phyloP scores from a whole-genome alignment of 2,888 invertebrate species.

The Cephus runcator region DNA sequence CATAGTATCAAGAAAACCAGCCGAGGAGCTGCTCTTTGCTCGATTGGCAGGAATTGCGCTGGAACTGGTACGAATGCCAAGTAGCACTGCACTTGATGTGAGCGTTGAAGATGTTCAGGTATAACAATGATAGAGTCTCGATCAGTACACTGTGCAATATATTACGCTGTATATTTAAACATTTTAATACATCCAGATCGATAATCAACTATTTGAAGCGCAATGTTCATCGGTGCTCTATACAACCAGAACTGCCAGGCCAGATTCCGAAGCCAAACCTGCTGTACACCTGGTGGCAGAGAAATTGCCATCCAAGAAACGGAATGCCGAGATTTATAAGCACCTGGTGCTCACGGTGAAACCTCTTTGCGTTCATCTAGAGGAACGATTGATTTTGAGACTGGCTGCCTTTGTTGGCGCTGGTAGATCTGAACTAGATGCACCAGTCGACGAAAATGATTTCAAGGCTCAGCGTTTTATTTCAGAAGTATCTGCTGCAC shows the following conservation, averaged over 20 bases:
- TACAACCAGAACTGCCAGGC: slow-evolving; percentile 70
- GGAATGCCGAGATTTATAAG: slow-evolving; percentile 90
- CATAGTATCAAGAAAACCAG: slow-evolving; percentile 78
- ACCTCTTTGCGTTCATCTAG: slow-evolving; percentile 86
- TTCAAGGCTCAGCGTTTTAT: slow-evolving; percentile 83
- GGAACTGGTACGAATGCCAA: slow-evolving; percentile 70
- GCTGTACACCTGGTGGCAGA: slow-evolving; percentile 85
- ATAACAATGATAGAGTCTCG: slow-evolving; percentile 76
- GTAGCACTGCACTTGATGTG: slow-evolving; percentile 73
- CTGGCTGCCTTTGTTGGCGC: slow-evolving; percentile 73
- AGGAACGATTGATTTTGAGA: slow-evolving; percentile 85
- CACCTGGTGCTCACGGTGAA: slow-evolving; percentile 84
- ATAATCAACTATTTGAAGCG: slow-evolving; percentile 81
- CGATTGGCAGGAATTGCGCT: slow-evolving; percentile 74
- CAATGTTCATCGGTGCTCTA: slow-evolving; percentile 87
- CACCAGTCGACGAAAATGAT: slow-evolving; percentile 78
- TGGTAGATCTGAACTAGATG: slow-evolving; percentile 69
- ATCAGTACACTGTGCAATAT: slow-evolving; percentile 45
- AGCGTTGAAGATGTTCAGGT: slow-evolving; percentile 83
- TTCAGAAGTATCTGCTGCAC: slow-evolving; percentile 82
- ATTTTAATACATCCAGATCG: slow-evolving; percentile 30
- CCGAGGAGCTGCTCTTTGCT: slow-evolving; percentile 85
- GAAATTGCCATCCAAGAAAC: slow-evolving; percentile 72
- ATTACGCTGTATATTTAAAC: neutral
- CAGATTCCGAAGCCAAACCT: slow-evolving; percentile 70